Conservation (phyloP, 2,888 invertebrate genomes). For the Cancer borealis region DNA sequence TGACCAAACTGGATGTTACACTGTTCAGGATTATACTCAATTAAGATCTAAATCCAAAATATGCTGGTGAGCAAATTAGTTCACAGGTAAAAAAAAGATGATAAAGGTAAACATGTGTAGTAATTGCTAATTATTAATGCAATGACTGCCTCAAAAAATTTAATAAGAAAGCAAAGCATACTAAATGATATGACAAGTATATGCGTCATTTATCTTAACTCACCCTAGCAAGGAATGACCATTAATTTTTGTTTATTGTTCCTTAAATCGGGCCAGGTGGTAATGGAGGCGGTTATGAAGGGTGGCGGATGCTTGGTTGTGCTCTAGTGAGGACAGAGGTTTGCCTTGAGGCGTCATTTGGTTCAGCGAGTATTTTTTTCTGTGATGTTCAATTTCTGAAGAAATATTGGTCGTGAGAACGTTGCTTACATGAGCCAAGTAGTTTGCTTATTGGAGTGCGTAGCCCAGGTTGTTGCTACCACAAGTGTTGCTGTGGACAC, state of each 20-base stretch:
- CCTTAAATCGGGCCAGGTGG: background rate
- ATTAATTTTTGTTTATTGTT: background rate
- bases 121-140: constrained; percentile 9
- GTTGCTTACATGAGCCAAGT: too few relatives aligned
- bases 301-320: background rate
- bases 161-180: constrained; percentile 6
- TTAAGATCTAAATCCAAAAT: background rate
- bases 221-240: background rate
- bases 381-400: background rate
- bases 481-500: too few relatives aligned
- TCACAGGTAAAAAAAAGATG: background rate
- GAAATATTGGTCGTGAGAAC: background rate
- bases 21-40: background rate
- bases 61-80: background rate
- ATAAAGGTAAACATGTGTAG: background rate
- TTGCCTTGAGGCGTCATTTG: background rate
- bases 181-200: background rate
- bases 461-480: background rate
- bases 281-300: background rate
- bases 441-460: background rate
- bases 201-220: constrained; percentile 1
- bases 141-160: background rate
- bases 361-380: background rate
- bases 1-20: background rate
- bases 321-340: background rate